These are phyloP conservation scores for Choristoneura fumiferana DNA, from an alignment of 1,140 invertebrate genomes.

Conservation along the genomic window DNA sequence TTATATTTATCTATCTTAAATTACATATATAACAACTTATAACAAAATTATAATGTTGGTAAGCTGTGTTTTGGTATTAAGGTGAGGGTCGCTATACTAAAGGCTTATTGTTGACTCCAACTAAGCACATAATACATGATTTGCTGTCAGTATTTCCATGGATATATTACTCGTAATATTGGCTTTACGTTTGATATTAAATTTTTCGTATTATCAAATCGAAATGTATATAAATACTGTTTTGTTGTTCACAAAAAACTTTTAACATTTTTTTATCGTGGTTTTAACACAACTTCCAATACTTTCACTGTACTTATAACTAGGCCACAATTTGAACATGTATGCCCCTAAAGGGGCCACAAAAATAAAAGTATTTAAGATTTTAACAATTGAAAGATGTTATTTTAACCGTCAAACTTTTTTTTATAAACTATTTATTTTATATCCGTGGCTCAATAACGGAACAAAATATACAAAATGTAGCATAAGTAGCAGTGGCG, in stretches of 20 bases:
- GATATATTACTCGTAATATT: too few relatives aligned
- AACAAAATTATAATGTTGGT: slow-evolving; percentile 73
- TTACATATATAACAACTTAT: slow-evolving; percentile 75
- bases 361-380: slow-evolving; percentile 51
- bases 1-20: slow-evolving; percentile 56
- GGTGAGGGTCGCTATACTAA: slow-evolving; percentile 72
- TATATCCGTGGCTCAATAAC: too few relatives aligned
- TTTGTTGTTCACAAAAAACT: slow-evolving; percentile 39
- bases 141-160: too few relatives aligned
- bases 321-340: too few relatives aligned
- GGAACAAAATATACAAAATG: slow-evolving; percentile 27
- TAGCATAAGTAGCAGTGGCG: too few relatives aligned
- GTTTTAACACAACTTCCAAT: slow-evolving; percentile 42
- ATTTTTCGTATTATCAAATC: too few relatives aligned
- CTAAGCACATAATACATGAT: slow-evolving; percentile 1
- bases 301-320: slow-evolving; percentile 33
- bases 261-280: slow-evolving; percentile 38
- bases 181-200: too few relatives aligned
- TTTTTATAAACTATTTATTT: too few relatives aligned
- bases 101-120: slow-evolving; percentile 22
- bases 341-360: too few relatives aligned
- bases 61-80: slow-evolving; percentile 78
- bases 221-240: slow-evolving; percentile 47
- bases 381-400: slow-evolving; percentile 56
- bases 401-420: slow-evolving; percentile 26